Evolutionary conservation across 1,140 invertebrate genomes (phyloP).

Genomic region (Cydia amplana): DNA sequence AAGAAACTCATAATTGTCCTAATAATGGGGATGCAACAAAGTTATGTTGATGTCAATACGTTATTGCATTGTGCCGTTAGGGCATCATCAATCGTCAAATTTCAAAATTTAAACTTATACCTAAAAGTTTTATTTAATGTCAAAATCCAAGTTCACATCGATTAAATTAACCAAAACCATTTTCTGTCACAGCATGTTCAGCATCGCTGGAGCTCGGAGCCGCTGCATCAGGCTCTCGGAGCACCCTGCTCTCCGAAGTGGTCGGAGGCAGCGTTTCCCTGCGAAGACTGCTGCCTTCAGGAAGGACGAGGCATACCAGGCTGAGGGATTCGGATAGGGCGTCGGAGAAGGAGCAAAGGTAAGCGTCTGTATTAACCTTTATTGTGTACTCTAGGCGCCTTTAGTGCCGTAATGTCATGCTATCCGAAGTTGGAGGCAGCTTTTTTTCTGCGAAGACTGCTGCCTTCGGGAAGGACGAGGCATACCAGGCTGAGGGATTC

Average conservation of each 20-base stretch:
- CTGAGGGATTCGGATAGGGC: conserved; percentile 69
- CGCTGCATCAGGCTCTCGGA: conserved; percentile 57
- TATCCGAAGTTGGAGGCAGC: conserved; percentile 66
- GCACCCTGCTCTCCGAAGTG: conserved; percentile 68
- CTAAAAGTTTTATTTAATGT: no score
- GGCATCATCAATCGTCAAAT: no score
- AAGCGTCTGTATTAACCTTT: no score
- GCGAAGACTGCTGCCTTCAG: conserved; percentile 59
- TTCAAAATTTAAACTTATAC: no score
- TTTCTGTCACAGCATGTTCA: conserved; percentile 58
- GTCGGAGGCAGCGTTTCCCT: conserved; percentile 63
- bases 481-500: conserved; percentile 78
- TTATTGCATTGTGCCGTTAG: no score
- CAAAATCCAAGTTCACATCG: no score
- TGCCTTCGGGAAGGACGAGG: conserved; percentile 62
- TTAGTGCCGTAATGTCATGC: no score
- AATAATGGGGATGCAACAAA: no score
- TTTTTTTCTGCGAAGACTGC: conserved; percentile 60
- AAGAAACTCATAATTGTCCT: no score
- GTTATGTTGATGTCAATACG: no score
- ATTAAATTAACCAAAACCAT: no score
- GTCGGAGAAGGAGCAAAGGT: conserved; percentile 57
- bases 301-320: conserved; percentile 73
- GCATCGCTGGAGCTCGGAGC: conserved; percentile 64
- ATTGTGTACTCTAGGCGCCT: no score